Evolutionary conservation across 1,140 invertebrate species (phyloP).

Genomic region (Drosophila parabipectinata): DNA sequence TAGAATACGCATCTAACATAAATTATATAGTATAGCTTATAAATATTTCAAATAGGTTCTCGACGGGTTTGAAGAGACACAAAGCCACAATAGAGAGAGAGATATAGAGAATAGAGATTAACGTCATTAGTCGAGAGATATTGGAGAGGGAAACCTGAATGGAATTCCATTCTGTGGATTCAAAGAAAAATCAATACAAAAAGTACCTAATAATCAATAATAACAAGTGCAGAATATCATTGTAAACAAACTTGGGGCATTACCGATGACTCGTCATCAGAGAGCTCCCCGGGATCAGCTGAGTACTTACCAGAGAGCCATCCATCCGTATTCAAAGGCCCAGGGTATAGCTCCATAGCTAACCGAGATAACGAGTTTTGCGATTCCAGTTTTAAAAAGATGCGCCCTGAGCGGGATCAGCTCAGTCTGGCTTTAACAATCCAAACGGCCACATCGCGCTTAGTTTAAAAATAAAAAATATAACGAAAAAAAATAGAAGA

Average conservation of each 20-base stretch:
- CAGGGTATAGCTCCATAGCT: slow-evolving; percentile 10
- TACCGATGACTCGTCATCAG: slow-evolving; percentile 27
- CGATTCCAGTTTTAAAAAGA: slow-evolving; percentile 61
- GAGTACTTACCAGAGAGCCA: background rate
- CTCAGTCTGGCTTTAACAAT: slow-evolving; percentile 48
- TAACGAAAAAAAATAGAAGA: background rate
- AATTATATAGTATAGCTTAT: slow-evolving; percentile 11
- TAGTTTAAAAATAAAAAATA: background rate
- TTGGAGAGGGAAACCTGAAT: slow-evolving; percentile 18
- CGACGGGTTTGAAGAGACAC: slow-evolving; percentile 5
- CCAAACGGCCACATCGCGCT: slow-evolving; percentile 11
- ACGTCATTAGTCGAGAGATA: slow-evolving; percentile 3
- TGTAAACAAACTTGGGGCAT: slow-evolving; percentile 55
- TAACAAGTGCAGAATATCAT: slow-evolving; percentile 36
- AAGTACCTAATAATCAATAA: slow-evolving; percentile 48
- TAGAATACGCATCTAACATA: slow-evolving; percentile 32
- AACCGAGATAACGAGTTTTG: slow-evolving; percentile 66
- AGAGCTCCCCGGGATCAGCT: slow-evolving; percentile 21
- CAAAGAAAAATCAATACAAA: slow-evolving; percentile 13
- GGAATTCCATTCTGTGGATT: slow-evolving; percentile 39
- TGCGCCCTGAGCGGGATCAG: slow-evolving; percentile 19
- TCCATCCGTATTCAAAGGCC: background rate
- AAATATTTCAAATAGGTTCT: slow-evolving; percentile 45
- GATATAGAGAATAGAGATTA: background rate
- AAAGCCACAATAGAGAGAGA: slow-evolving; percentile 6